Conservation (phyloP, 2,113 vertebrate species). For the Sinocyclocheilus anshuiensis region DNA sequence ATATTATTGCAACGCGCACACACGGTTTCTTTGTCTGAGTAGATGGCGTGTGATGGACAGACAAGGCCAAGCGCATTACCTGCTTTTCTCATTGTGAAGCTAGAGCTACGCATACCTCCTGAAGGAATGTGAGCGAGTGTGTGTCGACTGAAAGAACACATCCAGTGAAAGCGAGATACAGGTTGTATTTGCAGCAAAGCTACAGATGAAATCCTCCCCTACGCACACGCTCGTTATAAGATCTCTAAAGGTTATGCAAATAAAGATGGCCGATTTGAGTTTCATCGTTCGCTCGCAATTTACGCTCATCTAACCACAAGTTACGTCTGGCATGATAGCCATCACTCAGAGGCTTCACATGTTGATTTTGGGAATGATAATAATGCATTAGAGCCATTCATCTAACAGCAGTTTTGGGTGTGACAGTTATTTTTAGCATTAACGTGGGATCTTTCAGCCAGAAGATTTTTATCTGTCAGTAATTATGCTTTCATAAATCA, state of each 20-base stretch:
- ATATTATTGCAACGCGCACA: neutral
- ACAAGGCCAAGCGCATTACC: slow-evolving; percentile 21
- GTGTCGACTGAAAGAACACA: slow-evolving; percentile 10
- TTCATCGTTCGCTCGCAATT: slow-evolving; percentile 19
- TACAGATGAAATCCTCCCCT: neutral
- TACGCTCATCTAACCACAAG: slow-evolving; percentile 36
- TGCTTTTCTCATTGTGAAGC: slow-evolving; percentile 36
- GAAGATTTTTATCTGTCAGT: slow-evolving; percentile 18
- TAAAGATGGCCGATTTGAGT: slow-evolving; percentile 17
- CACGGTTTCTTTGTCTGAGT: slow-evolving; percentile 8
- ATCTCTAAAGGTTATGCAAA: slow-evolving; percentile 40
- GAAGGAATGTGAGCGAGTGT: slow-evolving; percentile 12
- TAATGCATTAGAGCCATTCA: slow-evolving; percentile 18
- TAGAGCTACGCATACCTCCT: slow-evolving; percentile 26
- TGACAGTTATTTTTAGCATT: slow-evolving; percentile 30
- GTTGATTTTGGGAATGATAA: slow-evolving; percentile 33
- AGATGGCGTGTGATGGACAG: slow-evolving; percentile 5
- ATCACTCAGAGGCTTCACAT: slow-evolving; percentile 12
- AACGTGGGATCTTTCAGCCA: slow-evolving; percentile 19
- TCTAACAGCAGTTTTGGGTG: slow-evolving; percentile 12
- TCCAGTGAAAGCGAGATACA: neutral
- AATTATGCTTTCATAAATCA: slow-evolving; percentile 29
- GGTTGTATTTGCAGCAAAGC: slow-evolving; percentile 13
- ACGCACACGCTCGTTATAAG: slow-evolving; percentile 9
- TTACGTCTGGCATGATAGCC: slow-evolving; percentile 34